Evolutionary conservation across 2,797 vertebrate genomes (phyloP).

Genomic region (Pygocentrus nattereri): DNA sequence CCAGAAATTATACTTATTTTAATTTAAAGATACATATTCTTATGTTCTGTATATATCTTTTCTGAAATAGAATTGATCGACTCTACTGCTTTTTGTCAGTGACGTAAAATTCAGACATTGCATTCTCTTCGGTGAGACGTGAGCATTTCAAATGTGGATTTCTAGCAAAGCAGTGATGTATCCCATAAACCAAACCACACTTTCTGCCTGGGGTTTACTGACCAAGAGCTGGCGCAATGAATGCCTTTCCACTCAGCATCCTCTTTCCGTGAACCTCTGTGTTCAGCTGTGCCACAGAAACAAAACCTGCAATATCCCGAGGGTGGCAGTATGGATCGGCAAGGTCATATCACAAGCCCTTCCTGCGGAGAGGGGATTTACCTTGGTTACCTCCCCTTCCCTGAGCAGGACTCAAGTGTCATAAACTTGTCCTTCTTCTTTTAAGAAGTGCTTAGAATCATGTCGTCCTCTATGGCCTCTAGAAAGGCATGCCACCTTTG

Average conservation of each 20-base stretch:
- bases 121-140: not conserved
- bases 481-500: conserved; percentile 84
- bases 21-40: not conserved
- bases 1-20: not conserved
- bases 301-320: not conserved
- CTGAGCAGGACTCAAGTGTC: not conserved
- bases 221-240: not conserved
- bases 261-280: not conserved
- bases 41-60: conserved; percentile 6
- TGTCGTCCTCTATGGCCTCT: conserved; percentile 31
- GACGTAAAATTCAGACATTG: not conserved
- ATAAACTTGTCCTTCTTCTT: not conserved
- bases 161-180: not conserved
- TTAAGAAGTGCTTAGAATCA: conserved; percentile 18
- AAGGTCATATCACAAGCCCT: conserved; percentile 5
- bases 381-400: not conserved
- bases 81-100: conserved; percentile 17
- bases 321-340: not conserved
- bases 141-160: conserved; percentile 2
- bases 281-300: not conserved
- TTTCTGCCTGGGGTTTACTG: not conserved
- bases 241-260: not conserved
- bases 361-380: not conserved
- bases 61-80: not conserved
- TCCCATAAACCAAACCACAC: not conserved